Evolutionary conservation across 1,140 invertebrate species (phyloP).

Genomic region (Coelopa frigida): DNA sequence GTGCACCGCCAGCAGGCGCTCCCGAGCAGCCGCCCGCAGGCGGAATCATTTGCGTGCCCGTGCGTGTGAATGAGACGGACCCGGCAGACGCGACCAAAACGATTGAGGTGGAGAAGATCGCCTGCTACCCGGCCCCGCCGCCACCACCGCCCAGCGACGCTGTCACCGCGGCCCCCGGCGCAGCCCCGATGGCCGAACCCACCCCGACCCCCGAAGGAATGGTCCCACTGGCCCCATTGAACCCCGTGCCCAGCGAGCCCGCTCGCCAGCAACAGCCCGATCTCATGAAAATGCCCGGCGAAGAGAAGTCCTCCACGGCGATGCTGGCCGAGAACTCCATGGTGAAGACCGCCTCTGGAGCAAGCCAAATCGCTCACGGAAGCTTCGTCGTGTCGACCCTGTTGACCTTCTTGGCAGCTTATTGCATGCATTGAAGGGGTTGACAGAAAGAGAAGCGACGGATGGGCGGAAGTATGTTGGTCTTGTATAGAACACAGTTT

Average conservation of each 20-base stretch:
- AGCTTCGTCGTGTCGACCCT: no score
- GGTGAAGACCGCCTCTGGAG: no score
- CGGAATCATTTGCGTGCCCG: conserved; percentile 38
- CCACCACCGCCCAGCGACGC: conserved; percentile 18
- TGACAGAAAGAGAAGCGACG: no score
- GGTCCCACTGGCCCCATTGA: conserved; percentile 23
- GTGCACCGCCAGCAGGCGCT: conserved; percentile 14
- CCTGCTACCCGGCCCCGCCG: conserved; percentile 39
- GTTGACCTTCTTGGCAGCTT: no score
- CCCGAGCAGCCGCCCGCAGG: conserved; percentile 19
- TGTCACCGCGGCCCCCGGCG: conserved; percentile 19
- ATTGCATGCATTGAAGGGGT: no score
- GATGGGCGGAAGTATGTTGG: no score
- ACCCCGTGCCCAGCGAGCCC: conserved; percentile 9
- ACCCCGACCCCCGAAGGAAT: conserved; percentile 1
- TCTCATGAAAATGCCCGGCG: conserved; percentile 40
- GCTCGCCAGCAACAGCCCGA: no score
- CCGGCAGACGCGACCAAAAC: conserved; percentile 32
- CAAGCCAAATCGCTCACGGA: no score
- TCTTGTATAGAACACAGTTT: no score
- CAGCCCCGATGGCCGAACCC: conserved; percentile 12
- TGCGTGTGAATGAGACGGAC: conserved; percentile 39
- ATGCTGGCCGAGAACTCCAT: no score
- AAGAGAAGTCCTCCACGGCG: no score
- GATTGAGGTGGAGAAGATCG: conserved; percentile 38